Conservation (phyloP, 1,140 invertebrate genomes). For the Sinella curviseta region DNA sequence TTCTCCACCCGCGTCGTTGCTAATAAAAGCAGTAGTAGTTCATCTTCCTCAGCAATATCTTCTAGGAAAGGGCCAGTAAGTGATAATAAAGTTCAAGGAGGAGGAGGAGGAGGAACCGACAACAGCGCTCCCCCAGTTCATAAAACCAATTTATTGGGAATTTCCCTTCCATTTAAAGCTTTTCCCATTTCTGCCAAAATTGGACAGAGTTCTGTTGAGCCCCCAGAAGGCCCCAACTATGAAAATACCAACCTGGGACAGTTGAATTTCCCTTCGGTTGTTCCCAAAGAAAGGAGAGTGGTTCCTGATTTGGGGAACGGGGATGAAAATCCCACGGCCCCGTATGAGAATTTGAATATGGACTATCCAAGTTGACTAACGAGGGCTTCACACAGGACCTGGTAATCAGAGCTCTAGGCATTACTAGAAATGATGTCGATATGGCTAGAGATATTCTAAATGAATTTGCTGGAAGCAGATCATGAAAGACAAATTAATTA, state of each 20-base stretch:
- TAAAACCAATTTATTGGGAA: not conserved
- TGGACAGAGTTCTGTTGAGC: not conserved
- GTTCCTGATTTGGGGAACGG: not conserved
- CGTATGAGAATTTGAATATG: slow-evolving; percentile 86
- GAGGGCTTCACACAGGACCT: slow-evolving; percentile 87
- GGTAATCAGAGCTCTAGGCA: slow-evolving; percentile 84
- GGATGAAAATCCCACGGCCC: slow-evolving; percentile 52
- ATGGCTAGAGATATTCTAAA: slow-evolving; percentile 94
- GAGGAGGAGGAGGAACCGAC: not conserved
- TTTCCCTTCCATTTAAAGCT: slow-evolving; percentile 11
- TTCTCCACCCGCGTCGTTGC: slow-evolving; percentile 47
- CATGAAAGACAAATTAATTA: not conserved
- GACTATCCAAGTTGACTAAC: slow-evolving; percentile 80
- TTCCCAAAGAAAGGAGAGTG: not conserved
- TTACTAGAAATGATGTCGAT: slow-evolving; percentile 86
- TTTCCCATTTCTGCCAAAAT: slow-evolving; percentile 5
- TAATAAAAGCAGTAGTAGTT: slow-evolving; percentile 25
- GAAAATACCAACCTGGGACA: slow-evolving; percentile 42
- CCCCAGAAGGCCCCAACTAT: slow-evolving; percentile 42
- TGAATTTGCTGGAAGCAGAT: slow-evolving; percentile 73
- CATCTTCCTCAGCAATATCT: slow-evolving; percentile 11
- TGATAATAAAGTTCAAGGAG: not conserved
- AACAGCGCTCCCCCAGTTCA: too few relatives aligned
- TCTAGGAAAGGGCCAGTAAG: not conserved
- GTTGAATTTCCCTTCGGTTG: not conserved